Percentiles rank a stretch among this genome's conserved stretches.
Conservation (phyloP, 2,113 vertebrate genomes). For the Eonycteris spelaea region DNA sequence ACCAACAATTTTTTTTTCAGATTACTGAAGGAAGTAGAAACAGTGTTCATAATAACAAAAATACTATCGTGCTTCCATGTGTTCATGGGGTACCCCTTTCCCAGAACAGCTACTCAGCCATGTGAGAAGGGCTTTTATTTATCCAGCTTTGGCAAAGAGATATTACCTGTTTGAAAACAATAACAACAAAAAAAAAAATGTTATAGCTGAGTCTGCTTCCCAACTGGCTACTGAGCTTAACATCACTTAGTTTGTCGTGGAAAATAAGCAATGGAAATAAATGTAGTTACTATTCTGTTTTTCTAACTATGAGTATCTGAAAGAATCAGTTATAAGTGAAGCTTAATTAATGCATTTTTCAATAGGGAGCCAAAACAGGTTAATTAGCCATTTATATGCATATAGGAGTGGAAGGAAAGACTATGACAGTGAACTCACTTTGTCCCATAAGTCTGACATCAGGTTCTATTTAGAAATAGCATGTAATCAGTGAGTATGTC, state of each 20-base stretch:
- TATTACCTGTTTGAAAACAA: conserved; percentile 88
- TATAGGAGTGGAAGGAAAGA: not conserved
- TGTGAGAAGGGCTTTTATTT: conserved; percentile 65
- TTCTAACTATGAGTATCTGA: not conserved
- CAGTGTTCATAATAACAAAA: conserved; percentile 18
- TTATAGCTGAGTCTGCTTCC: conserved; percentile 16
- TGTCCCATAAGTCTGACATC: not conserved
- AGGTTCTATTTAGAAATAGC: not conserved
- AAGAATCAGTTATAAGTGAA: not conserved
- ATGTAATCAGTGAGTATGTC: not conserved
- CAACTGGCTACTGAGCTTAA: not conserved
- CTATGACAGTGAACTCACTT: not conserved
- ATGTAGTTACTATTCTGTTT: not conserved
- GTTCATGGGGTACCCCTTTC: not conserved
- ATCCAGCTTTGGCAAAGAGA: conserved; percentile 87
- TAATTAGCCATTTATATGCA: not conserved
- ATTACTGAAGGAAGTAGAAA: not conserved
- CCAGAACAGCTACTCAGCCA: conserved; percentile 18
- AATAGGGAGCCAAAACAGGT: not conserved
- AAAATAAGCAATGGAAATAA: conserved; percentile 8
- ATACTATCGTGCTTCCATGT: not conserved
- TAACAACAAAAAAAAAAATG: not conserved
- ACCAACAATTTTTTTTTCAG: not conserved
- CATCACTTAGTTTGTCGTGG: not conserved
- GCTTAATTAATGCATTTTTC: not conserved